Conservation (phyloP, 1,140 invertebrate species). For the Drosophila ironensis region DNA sequence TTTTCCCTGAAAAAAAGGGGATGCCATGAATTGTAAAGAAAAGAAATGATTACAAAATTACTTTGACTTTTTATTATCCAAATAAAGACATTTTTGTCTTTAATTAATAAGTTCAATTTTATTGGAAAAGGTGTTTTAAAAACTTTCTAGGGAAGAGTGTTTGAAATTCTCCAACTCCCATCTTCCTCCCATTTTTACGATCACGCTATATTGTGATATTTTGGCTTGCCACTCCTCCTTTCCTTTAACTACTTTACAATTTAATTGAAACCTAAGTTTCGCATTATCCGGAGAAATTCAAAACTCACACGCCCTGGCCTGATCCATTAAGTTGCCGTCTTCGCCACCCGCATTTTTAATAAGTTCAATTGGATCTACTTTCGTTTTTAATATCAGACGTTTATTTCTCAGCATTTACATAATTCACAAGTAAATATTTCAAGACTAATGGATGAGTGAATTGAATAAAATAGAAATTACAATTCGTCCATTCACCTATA, state of each 20-base stretch:
- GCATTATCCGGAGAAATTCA: constrained; percentile 20
- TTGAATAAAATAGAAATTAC: constrained; percentile 30
- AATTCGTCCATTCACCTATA: constrained; percentile 26
- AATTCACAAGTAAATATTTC: constrained; percentile 25
- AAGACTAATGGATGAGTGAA: constrained; percentile 57
- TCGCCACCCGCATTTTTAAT: constrained; percentile 7
- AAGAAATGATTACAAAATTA: too few relatives aligned
- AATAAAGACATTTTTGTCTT: too few relatives aligned
- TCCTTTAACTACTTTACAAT: not conserved
- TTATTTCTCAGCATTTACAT: constrained; percentile 54
- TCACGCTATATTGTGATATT: constrained; percentile 1
- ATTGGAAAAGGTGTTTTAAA: too few relatives aligned
- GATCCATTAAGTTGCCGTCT: constrained; percentile 11
- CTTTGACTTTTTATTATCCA: too few relatives aligned
- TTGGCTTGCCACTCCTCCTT: not conserved
- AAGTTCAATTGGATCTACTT: too few relatives aligned
- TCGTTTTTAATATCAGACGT: constrained; percentile 20
- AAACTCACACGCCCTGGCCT: constrained; percentile 14
- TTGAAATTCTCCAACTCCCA: too few relatives aligned
- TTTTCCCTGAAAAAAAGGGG: not conserved
- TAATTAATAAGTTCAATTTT: too few relatives aligned
- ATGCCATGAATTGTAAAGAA: too few relatives aligned
- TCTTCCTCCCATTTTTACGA: too few relatives aligned
- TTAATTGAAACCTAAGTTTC: constrained; percentile 29
- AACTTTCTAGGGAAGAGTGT: too few relatives aligned